Conservation (phyloP, 1,140 invertebrate species). For the Achatina immaculata region DNA sequence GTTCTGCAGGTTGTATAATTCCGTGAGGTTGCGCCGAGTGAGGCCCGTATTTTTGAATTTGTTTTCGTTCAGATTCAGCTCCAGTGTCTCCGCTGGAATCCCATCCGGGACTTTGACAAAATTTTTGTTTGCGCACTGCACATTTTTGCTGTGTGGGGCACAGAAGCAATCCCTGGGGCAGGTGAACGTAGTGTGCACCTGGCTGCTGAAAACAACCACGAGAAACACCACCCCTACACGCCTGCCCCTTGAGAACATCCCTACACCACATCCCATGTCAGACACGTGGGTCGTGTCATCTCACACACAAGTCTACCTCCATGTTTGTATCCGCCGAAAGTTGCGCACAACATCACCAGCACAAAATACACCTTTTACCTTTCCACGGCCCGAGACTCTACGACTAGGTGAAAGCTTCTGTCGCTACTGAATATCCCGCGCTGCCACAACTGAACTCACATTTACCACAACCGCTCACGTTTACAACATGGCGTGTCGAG, state of each 20-base stretch:
- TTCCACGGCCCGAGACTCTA: neutral
- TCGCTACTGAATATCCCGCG: neutral
- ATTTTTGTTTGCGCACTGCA: slow-evolving; percentile 64
- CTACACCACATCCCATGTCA: slow-evolving; percentile 23
- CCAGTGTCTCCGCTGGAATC: slow-evolving; percentile 62
- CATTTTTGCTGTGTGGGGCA: slow-evolving; percentile 60
- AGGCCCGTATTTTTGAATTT: slow-evolving; percentile 59
- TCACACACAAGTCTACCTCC: neutral
- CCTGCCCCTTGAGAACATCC: neutral
- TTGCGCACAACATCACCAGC: neutral
- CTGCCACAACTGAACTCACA: too few relatives aligned
- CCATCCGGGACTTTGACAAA: slow-evolving; percentile 62
- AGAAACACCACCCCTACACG: slow-evolving; percentile 21
- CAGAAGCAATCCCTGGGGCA: slow-evolving; percentile 68
- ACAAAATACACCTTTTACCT: neutral
- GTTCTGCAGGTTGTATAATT: slow-evolving; percentile 58
- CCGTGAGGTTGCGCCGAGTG: slow-evolving; percentile 60
- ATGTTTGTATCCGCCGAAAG: neutral
- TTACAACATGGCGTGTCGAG: too few relatives aligned
- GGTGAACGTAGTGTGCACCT: slow-evolving; percentile 33
- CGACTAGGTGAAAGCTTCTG: neutral
- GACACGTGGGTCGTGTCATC: neutral
- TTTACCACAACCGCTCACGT: too few relatives aligned
- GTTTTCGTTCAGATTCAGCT: slow-evolving; percentile 68
- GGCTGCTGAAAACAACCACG: slow-evolving; percentile 12